A percentile compares a stretch with the other conserved stretches of the same genome.
phyloP scores from a whole-genome alignment of 2,888 invertebrate genomes.

The Graphium colonna region DNA sequence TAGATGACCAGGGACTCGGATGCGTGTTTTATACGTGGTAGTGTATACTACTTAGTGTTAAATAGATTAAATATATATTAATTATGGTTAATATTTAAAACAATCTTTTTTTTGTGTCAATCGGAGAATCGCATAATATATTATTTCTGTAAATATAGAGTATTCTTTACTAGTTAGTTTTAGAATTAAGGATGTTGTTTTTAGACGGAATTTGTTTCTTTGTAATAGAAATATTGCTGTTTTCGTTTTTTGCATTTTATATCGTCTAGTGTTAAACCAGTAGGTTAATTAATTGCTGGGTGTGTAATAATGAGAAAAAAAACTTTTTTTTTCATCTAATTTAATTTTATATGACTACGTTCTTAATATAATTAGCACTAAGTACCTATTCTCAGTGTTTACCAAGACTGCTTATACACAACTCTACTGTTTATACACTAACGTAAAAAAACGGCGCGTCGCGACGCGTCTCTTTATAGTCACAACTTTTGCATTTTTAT shows the following conservation, averaged over 20 bases:
- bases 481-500: slow-evolving; percentile 78
- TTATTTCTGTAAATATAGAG: slow-evolving; percentile 76
- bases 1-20: slow-evolving; percentile 73
- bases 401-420: slow-evolving; percentile 79
- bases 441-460: slow-evolving; percentile 51
- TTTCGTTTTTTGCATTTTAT: slow-evolving; percentile 79
- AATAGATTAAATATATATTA: slow-evolving; percentile 70
- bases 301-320: slow-evolving; percentile 53
- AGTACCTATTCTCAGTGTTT: slow-evolving; percentile 77
- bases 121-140: slow-evolving; percentile 76
- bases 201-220: slow-evolving; percentile 72
- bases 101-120: slow-evolving; percentile 49
- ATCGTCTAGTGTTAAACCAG: slow-evolving; percentile 64
- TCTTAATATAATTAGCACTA: slow-evolving; percentile 70
- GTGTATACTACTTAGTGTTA: slow-evolving; percentile 74
- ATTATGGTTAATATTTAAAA: slow-evolving; percentile 74
- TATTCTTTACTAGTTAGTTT: slow-evolving; percentile 48
- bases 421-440: slow-evolving; percentile 72
- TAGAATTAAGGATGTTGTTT: slow-evolving; percentile 60
- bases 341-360: slow-evolving; percentile 72
- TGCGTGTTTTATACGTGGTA: slow-evolving; percentile 79
- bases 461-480: slow-evolving; percentile 61
- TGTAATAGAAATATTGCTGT: slow-evolving; percentile 76
- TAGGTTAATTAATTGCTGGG: slow-evolving; percentile 56
- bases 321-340: slow-evolving; percentile 49